Evolutionary conservation across 2,113 vertebrate species (phyloP), one percentile per base, ranked within the genome.

Genomic region (Rattus rattus): DNA sequence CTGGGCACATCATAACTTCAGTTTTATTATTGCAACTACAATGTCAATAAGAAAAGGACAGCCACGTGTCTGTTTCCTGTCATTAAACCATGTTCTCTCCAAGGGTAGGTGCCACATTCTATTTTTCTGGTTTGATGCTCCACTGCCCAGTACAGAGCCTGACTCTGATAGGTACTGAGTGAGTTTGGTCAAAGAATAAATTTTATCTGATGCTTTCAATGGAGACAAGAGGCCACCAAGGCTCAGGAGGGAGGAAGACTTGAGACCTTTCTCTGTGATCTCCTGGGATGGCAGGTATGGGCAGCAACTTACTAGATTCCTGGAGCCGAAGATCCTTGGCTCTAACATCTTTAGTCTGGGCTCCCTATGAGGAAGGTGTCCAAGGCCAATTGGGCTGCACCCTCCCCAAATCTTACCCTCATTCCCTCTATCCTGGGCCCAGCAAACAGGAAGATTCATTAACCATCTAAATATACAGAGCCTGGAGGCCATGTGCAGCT

Each of bases 401-500:
- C 65, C 91, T 76, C 61, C 28, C 61, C 14, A 80, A 89, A 95
- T 69, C 69, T 93, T 94, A 56, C 73, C 84, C 59, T 89, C 88
- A 47, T 92, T 86, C 72, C 61, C 65, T 93, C 84, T 86, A 95
- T 96, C 59, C 75, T 4, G 9, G 84, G 24, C 89, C 95, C 94
- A 98, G 97, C 92, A 98, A 98, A 98, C 98, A 98, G 98, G 98
- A 98, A 98, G 98, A 98, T 98, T 98, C 97, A 98, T 98, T 98
- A 98, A 97, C 98, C 63, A 0, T 98, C 98, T 98, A 98, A 98
- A 98, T 98, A 98, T 98, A 98, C 98, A 98, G 96, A 98, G 93
- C 92, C 95, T 87, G 96, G 92, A 96, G 97, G 92, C 97, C 97
- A 98, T 96, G 97, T 97, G 96, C 87, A 97, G 95, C 92, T 90